Evolutionary conservation across 2,113 vertebrate genomes (phyloP), one percentile per base, ranked within the genome.

Genomic region (Osmerus eperlanus): DNA sequence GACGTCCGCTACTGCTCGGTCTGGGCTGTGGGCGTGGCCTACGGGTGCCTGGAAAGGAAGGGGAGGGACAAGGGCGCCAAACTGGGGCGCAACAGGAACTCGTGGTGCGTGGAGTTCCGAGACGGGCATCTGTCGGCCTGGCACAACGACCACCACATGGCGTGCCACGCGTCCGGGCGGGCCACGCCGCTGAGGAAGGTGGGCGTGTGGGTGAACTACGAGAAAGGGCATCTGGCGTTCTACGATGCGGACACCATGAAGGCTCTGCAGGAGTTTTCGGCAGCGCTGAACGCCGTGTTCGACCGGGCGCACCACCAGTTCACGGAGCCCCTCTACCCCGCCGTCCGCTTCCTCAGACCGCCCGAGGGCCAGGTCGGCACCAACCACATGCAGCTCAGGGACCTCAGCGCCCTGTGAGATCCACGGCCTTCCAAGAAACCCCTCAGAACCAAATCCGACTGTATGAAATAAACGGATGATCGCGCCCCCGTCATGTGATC

Each of bases 11-110:
- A 89, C 81, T 89, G 90, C 78, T 23, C 78, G 0, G 70, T 81
- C 25, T 93, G 92, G 92, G 87, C 87, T 0, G 86, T 92, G 84
- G 92, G 92, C 3, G 85, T 86, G 53, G 80, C 90, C 52, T 92
- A 90, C 12, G 79, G 64, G 47, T 79, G 72, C 74, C 68, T 93
- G 59, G 73, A 83, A 65, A 83, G 91, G 69, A 93, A 90, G 72
- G 91, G 92, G 16, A 64, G 68, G 15, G 87, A 91, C 69, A 90
- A 91, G 73, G 82, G 73, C 0, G 47, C 87, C 66, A 92, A 91
- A 71, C 84, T 93, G 70, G 92, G 92, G 3, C 86, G 90, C 0
- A 93, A 93, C 82, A 79, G 88, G 51, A 86, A 87, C 76, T 93
- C 91, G 0, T 93, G 92, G 92, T 90, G 92, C 14, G 58, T 92